Conservation (phyloP, 2,797 vertebrate species). For the Amblyopsis hoosieri region DNA sequence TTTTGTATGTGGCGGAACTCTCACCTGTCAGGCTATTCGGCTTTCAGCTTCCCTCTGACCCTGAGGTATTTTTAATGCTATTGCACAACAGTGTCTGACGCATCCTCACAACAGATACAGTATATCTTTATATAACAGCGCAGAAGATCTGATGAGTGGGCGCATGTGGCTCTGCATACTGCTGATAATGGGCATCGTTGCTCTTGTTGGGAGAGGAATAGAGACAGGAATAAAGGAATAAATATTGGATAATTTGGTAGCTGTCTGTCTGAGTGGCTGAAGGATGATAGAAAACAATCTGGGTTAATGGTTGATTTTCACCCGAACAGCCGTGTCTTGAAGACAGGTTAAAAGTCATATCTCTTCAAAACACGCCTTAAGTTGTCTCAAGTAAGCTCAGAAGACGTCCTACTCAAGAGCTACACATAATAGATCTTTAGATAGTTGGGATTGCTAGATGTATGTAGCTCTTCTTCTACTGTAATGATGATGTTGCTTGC, state of each 20-base stretch:
- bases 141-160: slow-evolving; percentile 33
- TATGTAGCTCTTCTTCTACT: too few relatives aligned
- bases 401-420: too few relatives aligned
- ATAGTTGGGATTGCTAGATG: too few relatives aligned
- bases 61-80: slow-evolving; percentile 67
- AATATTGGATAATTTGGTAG: not conserved
- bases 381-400: too few relatives aligned
- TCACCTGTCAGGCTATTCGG: slow-evolving; percentile 38
- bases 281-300: not conserved
- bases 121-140: slow-evolving; percentile 68
- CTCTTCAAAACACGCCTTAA: too few relatives aligned
- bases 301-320: not conserved
- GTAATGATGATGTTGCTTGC: too few relatives aligned
- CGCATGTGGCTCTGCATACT: slow-evolving; percentile 45
- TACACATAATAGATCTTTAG: too few relatives aligned
- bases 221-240: not conserved
- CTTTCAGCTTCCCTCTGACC: slow-evolving; percentile 62
- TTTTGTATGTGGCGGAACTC: slow-evolving; percentile 3
- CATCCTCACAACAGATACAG: slow-evolving; percentile 68
- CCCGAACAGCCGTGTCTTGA: too few relatives aligned
- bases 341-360: too few relatives aligned
- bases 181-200: slow-evolving; percentile 21
- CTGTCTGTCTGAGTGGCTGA: not conserved
- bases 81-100: slow-evolving; percentile 66
- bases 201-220: slow-evolving; percentile 4